Evolutionary conservation across 1,140 invertebrate genomes (phyloP), one percentile per base, ranked within the genome.

Genomic region (Brachionus asplanchnoidis): DNA sequence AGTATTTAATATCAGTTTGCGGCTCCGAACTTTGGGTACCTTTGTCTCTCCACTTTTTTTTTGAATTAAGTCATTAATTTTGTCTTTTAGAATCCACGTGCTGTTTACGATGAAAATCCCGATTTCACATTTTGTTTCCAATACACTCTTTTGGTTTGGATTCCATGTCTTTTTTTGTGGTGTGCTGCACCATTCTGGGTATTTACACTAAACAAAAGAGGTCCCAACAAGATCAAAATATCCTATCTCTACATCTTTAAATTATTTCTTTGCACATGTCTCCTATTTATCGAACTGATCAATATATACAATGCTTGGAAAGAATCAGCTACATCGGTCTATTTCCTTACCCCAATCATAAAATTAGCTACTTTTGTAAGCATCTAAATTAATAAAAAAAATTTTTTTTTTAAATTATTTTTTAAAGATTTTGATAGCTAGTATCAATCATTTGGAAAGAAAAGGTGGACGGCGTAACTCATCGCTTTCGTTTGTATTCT

Each of bases 91-190:
- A 46, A 82, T 44, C 53, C 50, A 60, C 20, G 32, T 28, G 36
- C 32, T 32, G 79, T 82, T 17, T 82, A 65, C 36, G 50, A 42
- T 26, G 28, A 60, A 65, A 42, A 82, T 66, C 79, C 79, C 3
- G 79, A 82, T 46, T 68, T 82, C 20, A 82, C 79, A 60, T 65
- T 82, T 40, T 82, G 79, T 46, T 82, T 82, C 14, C 79, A 82
- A 68, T 65, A 60, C 12, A 82, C 79, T 82, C 53, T 82, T 20
- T 20, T 82, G 12, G 36, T 60, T 40, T 82, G 79, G 79, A 28
- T 44, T 12, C 79, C 79, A 20, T 82, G 79, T 23, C 32, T 82
- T 5, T 65, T 82, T 82, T 46, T 82, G 14, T 82, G 79, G 79
- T 32, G 14, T 12, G 79, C 65, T 20, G 79, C 79, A 5, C 79